phyloP scores from a whole-genome alignment of 2,888 invertebrate species.

The Aspidapion aeneum region DNA sequence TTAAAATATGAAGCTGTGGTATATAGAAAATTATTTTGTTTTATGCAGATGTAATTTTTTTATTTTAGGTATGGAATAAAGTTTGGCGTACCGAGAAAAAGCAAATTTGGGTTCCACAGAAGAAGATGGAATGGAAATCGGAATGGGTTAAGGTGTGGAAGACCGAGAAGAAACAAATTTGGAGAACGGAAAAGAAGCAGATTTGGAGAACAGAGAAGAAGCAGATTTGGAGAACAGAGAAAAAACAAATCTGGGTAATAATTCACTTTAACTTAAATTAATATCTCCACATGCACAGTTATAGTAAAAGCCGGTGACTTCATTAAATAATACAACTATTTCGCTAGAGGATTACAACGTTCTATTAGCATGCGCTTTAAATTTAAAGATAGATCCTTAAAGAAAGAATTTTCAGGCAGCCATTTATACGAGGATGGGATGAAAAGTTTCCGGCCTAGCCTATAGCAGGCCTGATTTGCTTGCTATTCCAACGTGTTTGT shows the following conservation, averaged over 20 bases:
- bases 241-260: conserved; percentile 56
- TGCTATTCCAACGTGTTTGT: too few species aligned
- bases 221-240: conserved; percentile 55
- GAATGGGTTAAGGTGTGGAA: conserved; percentile 62
- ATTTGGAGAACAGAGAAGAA: conserved; percentile 58
- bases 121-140: conserved; percentile 60
- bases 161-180: conserved; percentile 63
- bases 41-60: not conserved
- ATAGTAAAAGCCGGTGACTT: too few species aligned
- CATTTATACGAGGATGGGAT: too few species aligned
- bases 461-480: too few species aligned
- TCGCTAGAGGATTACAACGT: too few species aligned
- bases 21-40: not conserved
- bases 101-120: conserved; percentile 65
- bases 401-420: too few species aligned
- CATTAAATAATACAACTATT: too few species aligned
- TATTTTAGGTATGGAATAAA: conserved; percentile 62
- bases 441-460: too few species aligned
- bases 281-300: too few species aligned
- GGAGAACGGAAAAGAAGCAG: conserved; percentile 68
- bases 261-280: too few species aligned
- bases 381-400: too few species aligned
- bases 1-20: not conserved
- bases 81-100: conserved; percentile 72
- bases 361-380: too few species aligned